Percentiles rank a stretch among this genome's conserved stretches.
Evolutionary conservation across 1,140 invertebrate species (phyloP).

Genomic region (Drosophila arizonae): DNA sequence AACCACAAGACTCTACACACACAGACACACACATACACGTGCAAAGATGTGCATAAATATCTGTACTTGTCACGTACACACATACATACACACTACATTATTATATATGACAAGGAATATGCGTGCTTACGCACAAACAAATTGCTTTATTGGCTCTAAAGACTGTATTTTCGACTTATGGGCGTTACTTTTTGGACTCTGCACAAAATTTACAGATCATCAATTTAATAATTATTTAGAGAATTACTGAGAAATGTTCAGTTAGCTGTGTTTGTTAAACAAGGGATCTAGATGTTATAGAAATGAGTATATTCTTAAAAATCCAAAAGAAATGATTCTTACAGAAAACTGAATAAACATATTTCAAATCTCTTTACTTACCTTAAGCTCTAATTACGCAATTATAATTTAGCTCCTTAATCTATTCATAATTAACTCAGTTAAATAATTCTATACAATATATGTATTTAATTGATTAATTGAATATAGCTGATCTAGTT

Average conservation of each 20-base stretch:
- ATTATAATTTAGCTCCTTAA: background rate
- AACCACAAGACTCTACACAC: slow-evolving; percentile 19
- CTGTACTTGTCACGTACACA: slow-evolving; percentile 26
- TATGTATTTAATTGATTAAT: slow-evolving; percentile 24
- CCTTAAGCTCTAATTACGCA: background rate
- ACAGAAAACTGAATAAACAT: no score
- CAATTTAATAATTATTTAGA: background rate
- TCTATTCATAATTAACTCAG: no score
- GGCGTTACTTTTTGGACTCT: background rate
- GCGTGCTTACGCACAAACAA: slow-evolving; percentile 23
- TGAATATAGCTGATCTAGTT: slow-evolving; percentile 53
- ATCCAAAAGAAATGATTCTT: no score
- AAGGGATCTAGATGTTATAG: no score
- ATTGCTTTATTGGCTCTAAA: slow-evolving; percentile 29
- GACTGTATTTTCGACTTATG: slow-evolving; percentile 9
- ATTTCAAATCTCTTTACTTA: no score
- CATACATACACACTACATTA: slow-evolving; percentile 7
- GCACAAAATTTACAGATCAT: slow-evolving; percentile 2
- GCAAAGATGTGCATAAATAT: background rate
- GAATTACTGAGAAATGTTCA: background rate
- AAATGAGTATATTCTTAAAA: no score
- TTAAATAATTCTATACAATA: background rate
- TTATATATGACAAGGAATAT: slow-evolving; percentile 22
- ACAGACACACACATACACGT: background rate
- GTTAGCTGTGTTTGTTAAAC: background rate